Percentiles rank a stretch among this genome's conserved stretches.
Evolutionary conservation across 1,140 invertebrate species (phyloP).

Genomic region (Zaprionus ornatus): DNA sequence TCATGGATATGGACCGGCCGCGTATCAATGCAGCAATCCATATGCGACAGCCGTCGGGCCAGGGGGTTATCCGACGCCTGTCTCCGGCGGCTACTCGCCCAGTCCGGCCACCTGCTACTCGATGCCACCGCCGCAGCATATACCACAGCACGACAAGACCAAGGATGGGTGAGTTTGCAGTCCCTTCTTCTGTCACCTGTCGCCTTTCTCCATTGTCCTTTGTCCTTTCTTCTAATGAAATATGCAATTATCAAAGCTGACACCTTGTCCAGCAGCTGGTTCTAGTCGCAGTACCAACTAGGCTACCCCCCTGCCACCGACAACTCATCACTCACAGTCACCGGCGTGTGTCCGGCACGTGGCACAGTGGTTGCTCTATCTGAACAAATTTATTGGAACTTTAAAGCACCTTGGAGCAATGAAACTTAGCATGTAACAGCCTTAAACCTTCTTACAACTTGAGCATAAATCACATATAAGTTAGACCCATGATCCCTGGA

Average conservation of each 20-base stretch:
- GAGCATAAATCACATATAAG: no score
- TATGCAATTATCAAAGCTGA: slow-evolving; percentile 55
- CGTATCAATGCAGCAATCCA: slow-evolving; percentile 85
- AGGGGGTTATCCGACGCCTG: slow-evolving; percentile 86
- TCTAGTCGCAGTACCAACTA: not conserved
- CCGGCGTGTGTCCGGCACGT: slow-evolving; percentile 8
- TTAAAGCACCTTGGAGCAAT: no score
- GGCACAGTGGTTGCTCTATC: slow-evolving; percentile 13
- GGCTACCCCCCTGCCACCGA: not conserved
- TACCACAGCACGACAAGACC: slow-evolving; percentile 90
- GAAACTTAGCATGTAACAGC: no score
- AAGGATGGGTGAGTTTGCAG: slow-evolving; percentile 89
- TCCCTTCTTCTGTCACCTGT: not conserved
- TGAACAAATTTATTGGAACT: no score
- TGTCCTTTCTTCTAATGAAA: slow-evolving; percentile 35
- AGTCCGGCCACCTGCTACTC: slow-evolving; percentile 90
- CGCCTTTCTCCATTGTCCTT: not conserved
- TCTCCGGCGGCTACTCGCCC: slow-evolving; percentile 89
- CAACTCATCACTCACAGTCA: slow-evolving; percentile 18
- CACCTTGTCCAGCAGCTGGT: slow-evolving; percentile 18
- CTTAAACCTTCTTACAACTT: no score
- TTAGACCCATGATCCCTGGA: no score
- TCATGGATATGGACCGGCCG: slow-evolving; percentile 89
- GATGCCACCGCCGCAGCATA: slow-evolving; percentile 91
- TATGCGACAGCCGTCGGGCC: slow-evolving; percentile 83